phyloP scores from a whole-genome alignment of 2,797 vertebrate species.

The Pangasius sanitwongsei region DNA sequence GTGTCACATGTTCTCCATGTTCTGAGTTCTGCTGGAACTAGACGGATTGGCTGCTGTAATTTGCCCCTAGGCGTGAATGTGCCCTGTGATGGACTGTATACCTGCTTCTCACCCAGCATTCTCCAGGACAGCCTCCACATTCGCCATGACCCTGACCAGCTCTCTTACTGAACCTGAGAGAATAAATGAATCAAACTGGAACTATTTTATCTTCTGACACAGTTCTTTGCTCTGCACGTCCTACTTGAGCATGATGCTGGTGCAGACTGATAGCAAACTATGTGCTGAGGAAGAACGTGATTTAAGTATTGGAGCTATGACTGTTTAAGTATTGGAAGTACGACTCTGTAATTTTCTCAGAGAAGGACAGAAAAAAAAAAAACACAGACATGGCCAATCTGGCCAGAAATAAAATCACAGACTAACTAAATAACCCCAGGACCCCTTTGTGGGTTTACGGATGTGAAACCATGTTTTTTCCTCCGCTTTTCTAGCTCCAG shows the following conservation, averaged over 20 bases:
- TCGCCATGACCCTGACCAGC: not conserved
- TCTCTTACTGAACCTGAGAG: not conserved
- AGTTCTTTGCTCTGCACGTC: not conserved
- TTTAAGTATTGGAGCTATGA: not conserved
- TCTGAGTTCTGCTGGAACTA: not conserved
- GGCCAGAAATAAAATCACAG: not conserved
- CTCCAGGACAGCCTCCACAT: not conserved
- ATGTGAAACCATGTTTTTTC: not conserved
- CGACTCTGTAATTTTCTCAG: not conserved
- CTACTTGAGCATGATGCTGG: not conserved
- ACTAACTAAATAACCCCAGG: not conserved
- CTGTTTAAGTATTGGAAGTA: not conserved
- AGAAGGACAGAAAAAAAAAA: not conserved
- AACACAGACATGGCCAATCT: not conserved
- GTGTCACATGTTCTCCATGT: not conserved
- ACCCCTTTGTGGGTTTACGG: not conserved
- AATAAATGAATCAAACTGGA: not conserved
- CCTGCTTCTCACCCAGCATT: not conserved
- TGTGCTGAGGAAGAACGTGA: not conserved
- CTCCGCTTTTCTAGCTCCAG: not conserved
- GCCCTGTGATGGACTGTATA: not conserved
- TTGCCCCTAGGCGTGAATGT: not conserved
- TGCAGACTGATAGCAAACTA: not conserved
- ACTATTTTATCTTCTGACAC: not conserved
- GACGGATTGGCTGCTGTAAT: not conserved